Evolutionary conservation across 2,888 invertebrate species (phyloP).

Genomic region (Andricus quercusramuli): DNA sequence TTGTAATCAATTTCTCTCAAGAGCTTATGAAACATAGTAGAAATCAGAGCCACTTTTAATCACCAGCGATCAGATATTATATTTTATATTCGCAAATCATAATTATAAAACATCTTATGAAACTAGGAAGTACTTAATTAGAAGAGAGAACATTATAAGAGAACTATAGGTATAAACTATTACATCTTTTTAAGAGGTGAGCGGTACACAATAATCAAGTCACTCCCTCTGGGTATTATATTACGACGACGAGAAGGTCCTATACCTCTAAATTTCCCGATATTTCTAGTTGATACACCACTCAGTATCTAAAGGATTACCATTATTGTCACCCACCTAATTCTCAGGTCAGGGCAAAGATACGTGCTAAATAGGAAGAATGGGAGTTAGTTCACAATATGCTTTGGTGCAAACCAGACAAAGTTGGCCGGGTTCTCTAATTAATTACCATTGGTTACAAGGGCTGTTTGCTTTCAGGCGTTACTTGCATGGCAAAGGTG

Average conservation of each 20-base stretch:
- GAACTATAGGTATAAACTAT: background rate
- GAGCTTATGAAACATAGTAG: no score
- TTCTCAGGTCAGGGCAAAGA: background rate
- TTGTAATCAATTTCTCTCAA: no score
- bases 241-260: background rate
- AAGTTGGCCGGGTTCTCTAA: constrained; percentile 48
- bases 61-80: no score
- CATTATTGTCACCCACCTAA: background rate
- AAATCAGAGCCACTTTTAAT: no score
- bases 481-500: constrained; percentile 53
- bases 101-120: background rate
- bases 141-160: constrained; percentile 11
- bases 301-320: background rate
- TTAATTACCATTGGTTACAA: constrained; percentile 60
- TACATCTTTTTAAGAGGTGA: constrained; percentile 5
- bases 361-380: background rate
- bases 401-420: constrained; percentile 2
- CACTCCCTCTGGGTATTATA: background rate
- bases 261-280: background rate
- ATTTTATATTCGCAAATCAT: no score
- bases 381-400: constrained; percentile 5
- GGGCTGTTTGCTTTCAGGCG: constrained; percentile 52
- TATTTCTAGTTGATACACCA: background rate
- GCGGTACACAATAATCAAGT: constrained; percentile 17
- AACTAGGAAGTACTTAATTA: background rate